Conservation (phyloP, 2,113 vertebrate species). For the Ceyx cyanopectus region DNA sequence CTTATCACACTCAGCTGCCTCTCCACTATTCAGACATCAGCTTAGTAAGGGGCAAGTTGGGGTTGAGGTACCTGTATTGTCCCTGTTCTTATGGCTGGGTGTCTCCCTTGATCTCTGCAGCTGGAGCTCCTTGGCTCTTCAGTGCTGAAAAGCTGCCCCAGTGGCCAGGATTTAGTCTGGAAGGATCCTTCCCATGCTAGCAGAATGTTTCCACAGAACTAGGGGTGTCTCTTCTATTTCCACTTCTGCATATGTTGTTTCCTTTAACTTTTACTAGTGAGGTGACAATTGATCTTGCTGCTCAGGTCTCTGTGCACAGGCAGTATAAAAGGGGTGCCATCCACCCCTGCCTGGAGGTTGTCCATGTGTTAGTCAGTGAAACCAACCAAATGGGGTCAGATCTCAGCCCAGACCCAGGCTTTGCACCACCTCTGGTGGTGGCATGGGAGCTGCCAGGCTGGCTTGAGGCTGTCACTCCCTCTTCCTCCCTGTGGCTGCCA, state of each 20-base stretch:
- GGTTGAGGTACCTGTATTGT: not conserved
- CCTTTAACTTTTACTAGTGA: not conserved
- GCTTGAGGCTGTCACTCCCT: not conserved
- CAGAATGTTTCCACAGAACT: not conserved
- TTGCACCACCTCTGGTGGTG: rapidly evolving
- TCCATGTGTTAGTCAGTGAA: not conserved
- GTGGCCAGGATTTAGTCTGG: not conserved
- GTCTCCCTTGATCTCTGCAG: not conserved
- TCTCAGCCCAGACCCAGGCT: not conserved
- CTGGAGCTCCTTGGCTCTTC: not conserved
- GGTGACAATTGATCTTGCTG: rapidly evolving
- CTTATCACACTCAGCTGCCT: not conserved
- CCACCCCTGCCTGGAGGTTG: not conserved
- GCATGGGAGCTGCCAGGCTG: not conserved
- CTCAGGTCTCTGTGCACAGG: not conserved
- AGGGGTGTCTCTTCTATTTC: not conserved
- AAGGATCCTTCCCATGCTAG: not conserved
- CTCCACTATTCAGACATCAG: not conserved
- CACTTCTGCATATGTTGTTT: not conserved
- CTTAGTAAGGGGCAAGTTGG: rapidly evolving
- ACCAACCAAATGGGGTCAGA: not conserved
- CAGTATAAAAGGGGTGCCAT: not conserved
- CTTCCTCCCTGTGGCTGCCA: not conserved
- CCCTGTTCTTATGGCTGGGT: not conserved
- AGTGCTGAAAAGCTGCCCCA: not conserved